These are phyloP conservation scores for Drosophila asahinai DNA, from an alignment of 1,140 invertebrate species.

Conservation along the genomic window DNA sequence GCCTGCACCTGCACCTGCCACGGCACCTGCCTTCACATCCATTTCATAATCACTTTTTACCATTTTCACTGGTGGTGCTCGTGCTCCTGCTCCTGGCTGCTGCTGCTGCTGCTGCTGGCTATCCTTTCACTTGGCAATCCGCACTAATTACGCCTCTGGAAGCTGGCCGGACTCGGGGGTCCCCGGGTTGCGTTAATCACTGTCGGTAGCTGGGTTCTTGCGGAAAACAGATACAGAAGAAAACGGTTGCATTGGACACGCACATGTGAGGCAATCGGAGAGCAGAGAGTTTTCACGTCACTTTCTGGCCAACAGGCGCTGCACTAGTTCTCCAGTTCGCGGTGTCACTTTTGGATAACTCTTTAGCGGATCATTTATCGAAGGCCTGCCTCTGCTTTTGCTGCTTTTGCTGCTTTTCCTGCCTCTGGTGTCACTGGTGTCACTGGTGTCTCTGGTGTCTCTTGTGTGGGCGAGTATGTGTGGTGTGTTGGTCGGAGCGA, in stretches of 20 bases:
- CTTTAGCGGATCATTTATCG: constrained; percentile 28
- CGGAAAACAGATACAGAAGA: constrained; percentile 83
- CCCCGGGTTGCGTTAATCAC: constrained; percentile 33
- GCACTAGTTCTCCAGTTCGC: constrained; percentile 29
- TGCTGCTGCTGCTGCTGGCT: constrained; percentile 4
- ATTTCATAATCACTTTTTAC: constrained; percentile 77
- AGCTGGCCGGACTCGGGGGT: constrained; percentile 15
- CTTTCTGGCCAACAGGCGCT: constrained; percentile 25
- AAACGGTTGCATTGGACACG: constrained; percentile 75
- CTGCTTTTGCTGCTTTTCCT: constrained; percentile 20
- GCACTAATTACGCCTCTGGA: constrained; percentile 15
- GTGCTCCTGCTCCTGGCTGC: neutral
- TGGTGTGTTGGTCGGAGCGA: constrained; percentile 42
- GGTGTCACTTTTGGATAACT: constrained; percentile 1
- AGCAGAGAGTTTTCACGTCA: constrained; percentile 19
- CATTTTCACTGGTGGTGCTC: constrained; percentile 53
- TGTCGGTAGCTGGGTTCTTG: constrained; percentile 52
- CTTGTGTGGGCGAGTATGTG: constrained; percentile 48
- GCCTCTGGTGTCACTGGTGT: too few species aligned
- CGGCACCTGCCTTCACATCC: constrained; percentile 1
- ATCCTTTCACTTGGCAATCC: constrained; percentile 17
- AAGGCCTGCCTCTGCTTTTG: constrained; percentile 17
- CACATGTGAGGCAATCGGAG: constrained; percentile 53
- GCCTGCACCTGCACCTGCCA: constrained; percentile 21
- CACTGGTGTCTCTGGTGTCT: constrained; percentile 32